A percentile compares a stretch with the other conserved stretches of the same genome.
phyloP scores from a whole-genome alignment of 2,888 invertebrate species.

The Hydraecia micacea region DNA sequence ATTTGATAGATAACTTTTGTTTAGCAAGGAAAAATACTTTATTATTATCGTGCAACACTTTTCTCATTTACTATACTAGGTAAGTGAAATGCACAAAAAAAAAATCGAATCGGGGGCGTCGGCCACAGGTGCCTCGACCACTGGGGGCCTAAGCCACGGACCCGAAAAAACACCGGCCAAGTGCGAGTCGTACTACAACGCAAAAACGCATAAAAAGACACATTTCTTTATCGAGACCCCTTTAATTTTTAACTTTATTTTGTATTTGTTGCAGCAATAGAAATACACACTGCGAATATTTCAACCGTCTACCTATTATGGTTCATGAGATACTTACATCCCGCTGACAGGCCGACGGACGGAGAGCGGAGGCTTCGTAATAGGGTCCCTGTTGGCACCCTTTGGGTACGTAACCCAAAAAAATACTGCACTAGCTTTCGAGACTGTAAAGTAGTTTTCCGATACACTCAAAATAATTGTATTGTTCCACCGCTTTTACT shows the following conservation, averaged over 20 bases:
- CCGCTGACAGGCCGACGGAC: neutral
- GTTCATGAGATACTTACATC: neutral
- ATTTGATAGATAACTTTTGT: no score
- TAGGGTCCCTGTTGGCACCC: neutral
- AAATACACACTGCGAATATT: neutral
- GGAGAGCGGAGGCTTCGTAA: neutral
- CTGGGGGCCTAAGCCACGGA: no score
- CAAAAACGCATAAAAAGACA: neutral
- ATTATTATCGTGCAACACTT: no score
- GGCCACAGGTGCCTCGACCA: no score
- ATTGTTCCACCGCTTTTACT: conserved; percentile 33
- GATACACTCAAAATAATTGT: conserved; percentile 41
- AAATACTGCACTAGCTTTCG: neutral
- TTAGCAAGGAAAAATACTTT: no score
- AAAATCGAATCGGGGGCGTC: no score
- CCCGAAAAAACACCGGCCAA: conserved; percentile 1
- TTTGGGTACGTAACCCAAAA: neutral
- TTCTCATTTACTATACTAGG: no score
- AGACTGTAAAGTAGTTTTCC: conserved; percentile 23
- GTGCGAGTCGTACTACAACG: neutral
- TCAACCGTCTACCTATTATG: neutral
- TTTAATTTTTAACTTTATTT: neutral
- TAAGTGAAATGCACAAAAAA: no score
- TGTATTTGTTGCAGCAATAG: neutral
- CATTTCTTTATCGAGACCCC: no score